Conservation (phyloP, 2,797 vertebrate genomes). For the Cetoscarus ocellatus region DNA sequence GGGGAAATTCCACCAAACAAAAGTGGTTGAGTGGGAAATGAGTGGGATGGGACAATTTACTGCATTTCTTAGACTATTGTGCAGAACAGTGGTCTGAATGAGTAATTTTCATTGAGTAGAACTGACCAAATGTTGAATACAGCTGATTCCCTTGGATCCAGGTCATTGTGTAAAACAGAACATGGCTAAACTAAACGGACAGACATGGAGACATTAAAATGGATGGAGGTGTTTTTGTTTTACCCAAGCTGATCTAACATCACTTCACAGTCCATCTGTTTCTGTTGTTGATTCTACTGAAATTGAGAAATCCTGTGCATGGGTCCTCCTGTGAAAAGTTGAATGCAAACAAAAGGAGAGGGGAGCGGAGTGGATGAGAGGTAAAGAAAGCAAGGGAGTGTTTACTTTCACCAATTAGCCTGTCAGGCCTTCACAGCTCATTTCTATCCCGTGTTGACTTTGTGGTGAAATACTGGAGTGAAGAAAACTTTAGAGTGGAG, state of each 20-base stretch:
- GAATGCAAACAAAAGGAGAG: slow-evolving; percentile 58
- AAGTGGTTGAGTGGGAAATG: slow-evolving; percentile 11
- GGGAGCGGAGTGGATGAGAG: slow-evolving; percentile 25
- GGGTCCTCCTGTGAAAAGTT: slow-evolving; percentile 51
- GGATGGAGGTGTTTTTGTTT: slow-evolving; percentile 10
- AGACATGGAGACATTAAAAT: not conserved
- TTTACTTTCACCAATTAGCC: slow-evolving; percentile 60
- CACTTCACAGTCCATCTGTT: slow-evolving; percentile 51
- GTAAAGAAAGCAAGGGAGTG: slow-evolving; percentile 29
- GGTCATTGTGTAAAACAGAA: slow-evolving; percentile 1
- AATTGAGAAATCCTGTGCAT: slow-evolving; percentile 46
- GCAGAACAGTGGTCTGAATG: not conserved
- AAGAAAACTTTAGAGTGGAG: slow-evolving; percentile 38
- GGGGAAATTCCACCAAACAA: not conserved
- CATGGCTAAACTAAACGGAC: not conserved
- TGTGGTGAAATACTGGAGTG: slow-evolving; percentile 45
- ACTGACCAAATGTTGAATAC: not conserved
- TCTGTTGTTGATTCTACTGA: slow-evolving; percentile 49
- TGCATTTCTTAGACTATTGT: not conserved
- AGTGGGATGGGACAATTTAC: slow-evolving; percentile 25
- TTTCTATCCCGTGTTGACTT: slow-evolving; percentile 64
- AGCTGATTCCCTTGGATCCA: not conserved
- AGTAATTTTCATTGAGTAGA: not conserved
- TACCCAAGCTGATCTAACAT: slow-evolving; percentile 16
- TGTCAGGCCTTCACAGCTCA: slow-evolving; percentile 50